Evolutionary conservation across 2,113 vertebrate species (phyloP), one percentile per base, ranked within the genome.

Genomic region (Microcebus griseorufus): DNA sequence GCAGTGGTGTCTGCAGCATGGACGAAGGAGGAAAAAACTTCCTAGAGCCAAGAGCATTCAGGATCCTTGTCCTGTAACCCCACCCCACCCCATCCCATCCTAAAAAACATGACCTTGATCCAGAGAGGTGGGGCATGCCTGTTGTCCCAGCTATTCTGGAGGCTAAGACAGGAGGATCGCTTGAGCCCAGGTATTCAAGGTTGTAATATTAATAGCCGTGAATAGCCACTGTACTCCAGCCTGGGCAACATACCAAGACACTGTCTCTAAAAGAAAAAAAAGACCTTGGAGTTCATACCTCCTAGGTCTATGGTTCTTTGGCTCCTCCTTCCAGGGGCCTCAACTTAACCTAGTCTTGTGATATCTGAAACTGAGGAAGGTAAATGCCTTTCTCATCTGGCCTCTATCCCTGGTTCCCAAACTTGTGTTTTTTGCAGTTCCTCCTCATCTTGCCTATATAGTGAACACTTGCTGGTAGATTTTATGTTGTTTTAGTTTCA

Each of bases 11-110:
- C 34, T 53, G 45, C 11, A 62, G 37, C n/a, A 32, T 6, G 37
- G 45, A 53, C 27, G 39, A 76, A 37, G 90, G 51, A 53, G 32
- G 7, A 34, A 69, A 90, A 90, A 45, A 34, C 23, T 27, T 86
- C 23, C 27, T 34, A 34, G 70, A 55, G 23, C 53, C 12, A 45
- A 29, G 25, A 82, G 23, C 11, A 39, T 51, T 67, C 23, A 16
- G 37, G 37, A 20, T 79, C 23, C 16, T 2, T 64, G 39, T 53
- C 34, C 39, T 39, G 2, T 79, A 34, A 34, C 25, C 51, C 3
- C 34, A n/a, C 0, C 5, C 62, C 11, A 64, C 10, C 82, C 22
- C 8, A 2, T 9, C 22, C 1, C 1, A 12, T 12, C 75, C 34
- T 85, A 42, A 65, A 70, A 37, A 48, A 45, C 39, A 34, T 65